These are phyloP conservation scores for Nipponia nippon DNA, from an alignment of 2,113 vertebrate genomes.

Conservation along the genomic window DNA sequence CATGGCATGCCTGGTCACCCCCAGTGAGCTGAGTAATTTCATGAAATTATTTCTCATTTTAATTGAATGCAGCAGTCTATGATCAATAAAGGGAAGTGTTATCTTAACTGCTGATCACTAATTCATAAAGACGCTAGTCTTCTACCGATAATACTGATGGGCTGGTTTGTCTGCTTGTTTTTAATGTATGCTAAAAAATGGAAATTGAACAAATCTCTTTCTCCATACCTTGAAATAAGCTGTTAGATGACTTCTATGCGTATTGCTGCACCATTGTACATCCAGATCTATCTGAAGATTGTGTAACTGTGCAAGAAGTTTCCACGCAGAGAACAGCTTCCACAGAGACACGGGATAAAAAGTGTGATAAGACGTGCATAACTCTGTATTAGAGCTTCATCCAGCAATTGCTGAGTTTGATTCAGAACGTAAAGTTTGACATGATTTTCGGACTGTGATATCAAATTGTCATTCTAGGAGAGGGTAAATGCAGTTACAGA, in stretches of 20 bases:
- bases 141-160: background rate
- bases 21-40: background rate
- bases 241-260: background rate
- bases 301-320: background rate
- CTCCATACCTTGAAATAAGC: background rate
- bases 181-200: constrained; percentile 43
- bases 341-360: background rate
- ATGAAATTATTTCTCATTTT: background rate
- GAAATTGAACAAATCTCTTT: background rate
- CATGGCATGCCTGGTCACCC: background rate
- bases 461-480: background rate
- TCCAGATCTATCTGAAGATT: background rate
- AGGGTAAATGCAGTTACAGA: background rate
- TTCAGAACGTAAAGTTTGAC: background rate
- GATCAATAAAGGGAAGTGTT: constrained; percentile 20
- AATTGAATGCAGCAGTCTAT: constrained; percentile 18
- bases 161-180: background rate
- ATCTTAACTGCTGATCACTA: background rate
- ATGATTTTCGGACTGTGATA: background rate
- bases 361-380: background rate
- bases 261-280: background rate
- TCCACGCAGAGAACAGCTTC: background rate
- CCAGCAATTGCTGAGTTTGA: background rate
- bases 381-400: background rate
- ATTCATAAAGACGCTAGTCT: background rate